Conservation (phyloP, 1,140 invertebrate species). For the Cydia splendana region DNA sequence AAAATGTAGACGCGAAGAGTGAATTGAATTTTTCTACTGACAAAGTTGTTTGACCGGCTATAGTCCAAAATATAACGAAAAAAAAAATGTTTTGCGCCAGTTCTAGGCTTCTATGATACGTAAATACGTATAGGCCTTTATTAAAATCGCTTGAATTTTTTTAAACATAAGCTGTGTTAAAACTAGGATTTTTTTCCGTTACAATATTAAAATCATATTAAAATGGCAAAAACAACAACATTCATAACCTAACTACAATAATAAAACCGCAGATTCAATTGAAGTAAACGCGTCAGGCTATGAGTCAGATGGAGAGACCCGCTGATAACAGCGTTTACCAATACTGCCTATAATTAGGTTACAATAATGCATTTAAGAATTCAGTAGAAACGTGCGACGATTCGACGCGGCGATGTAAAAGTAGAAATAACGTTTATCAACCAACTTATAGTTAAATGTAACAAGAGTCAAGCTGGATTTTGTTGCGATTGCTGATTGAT, state of each 20-base stretch:
- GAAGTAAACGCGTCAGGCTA: neutral
- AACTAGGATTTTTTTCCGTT: neutral
- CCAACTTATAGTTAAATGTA: too few relatives aligned
- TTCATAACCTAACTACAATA: neutral
- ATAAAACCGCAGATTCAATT: neutral
- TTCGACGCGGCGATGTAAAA: neutral
- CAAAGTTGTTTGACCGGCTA: too few relatives aligned
- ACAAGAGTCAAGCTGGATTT: too few relatives aligned
- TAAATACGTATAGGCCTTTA: too few relatives aligned
- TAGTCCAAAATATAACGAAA: too few relatives aligned
- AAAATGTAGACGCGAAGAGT: too few relatives aligned
- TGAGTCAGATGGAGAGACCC: neutral
- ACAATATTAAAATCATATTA: neutral
- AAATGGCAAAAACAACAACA: neutral
- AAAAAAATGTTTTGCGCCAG: too few relatives aligned
- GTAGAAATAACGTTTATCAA: too few relatives aligned
- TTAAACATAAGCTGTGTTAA: too few relatives aligned
- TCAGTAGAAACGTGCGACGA: neutral
- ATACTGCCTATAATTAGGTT: neutral
- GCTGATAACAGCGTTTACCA: slow-evolving; percentile 11
- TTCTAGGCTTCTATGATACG: too few relatives aligned
- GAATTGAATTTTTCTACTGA: too few relatives aligned
- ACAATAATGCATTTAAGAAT: neutral
- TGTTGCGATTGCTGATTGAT: too few relatives aligned
- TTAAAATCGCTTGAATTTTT: neutral